A percentile compares a stretch with the other conserved stretches of the same genome.
Evolutionary conservation across 1,140 invertebrate species (phyloP).

Genomic region (Drosophila repletoides): DNA sequence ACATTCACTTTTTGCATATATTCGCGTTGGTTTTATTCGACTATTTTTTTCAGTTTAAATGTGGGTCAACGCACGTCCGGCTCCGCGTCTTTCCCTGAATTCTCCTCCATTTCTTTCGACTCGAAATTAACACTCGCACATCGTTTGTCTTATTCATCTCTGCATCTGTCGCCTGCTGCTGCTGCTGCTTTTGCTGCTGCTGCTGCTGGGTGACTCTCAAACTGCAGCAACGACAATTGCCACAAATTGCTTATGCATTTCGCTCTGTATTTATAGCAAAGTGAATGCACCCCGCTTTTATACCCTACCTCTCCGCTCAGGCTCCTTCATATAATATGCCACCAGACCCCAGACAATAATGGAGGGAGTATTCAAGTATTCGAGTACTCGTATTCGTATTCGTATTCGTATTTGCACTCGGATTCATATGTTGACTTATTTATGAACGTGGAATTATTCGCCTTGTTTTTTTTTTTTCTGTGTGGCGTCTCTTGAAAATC

Average conservation of each 20-base stretch:
- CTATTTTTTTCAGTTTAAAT: constrained; percentile 37
- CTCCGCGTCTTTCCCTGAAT: constrained; percentile 1
- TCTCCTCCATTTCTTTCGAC: not conserved
- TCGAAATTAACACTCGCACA: constrained; percentile 58
- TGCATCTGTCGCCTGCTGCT: constrained; percentile 39
- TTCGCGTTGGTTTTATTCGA: constrained; percentile 25
- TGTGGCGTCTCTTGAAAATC: constrained; percentile 11
- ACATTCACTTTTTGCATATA: constrained; percentile 38
- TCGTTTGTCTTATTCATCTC: constrained; percentile 75
- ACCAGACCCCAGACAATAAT: too few relatives aligned
- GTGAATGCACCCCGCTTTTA: constrained; percentile 19
- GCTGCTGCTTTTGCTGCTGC: not conserved
- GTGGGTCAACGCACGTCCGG: constrained; percentile 69
- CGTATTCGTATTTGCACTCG: too few relatives aligned
- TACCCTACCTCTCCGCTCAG: not conserved
- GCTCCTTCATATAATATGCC: too few relatives aligned
- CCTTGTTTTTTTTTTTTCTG: too few relatives aligned
- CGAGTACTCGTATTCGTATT: too few relatives aligned
- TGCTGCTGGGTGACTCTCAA: constrained; percentile 35
- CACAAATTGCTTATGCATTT: constrained; percentile 66
- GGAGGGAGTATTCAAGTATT: too few relatives aligned
- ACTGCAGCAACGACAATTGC: constrained; percentile 69
- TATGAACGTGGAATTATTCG: constrained; percentile 59
- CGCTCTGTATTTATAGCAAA: constrained; percentile 66
- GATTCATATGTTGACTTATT: constrained; percentile 65